Evolutionary conservation across 2,113 vertebrate genomes (phyloP).

Genomic region (Thinocorus orbignyianus): DNA sequence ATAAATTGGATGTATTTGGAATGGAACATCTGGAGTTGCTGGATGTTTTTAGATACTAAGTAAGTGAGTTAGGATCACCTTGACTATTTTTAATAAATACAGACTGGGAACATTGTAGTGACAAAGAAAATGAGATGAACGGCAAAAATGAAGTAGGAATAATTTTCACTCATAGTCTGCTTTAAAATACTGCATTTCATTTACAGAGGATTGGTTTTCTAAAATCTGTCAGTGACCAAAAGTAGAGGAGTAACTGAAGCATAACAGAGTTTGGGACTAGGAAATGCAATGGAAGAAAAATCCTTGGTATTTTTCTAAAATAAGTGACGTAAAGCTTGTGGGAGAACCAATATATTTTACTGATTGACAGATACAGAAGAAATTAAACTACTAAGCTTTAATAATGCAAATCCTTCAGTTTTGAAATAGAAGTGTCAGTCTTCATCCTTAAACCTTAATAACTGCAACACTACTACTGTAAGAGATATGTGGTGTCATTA

Average conservation of each 20-base stretch:
- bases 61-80: neutral
- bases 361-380: neutral
- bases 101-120: neutral
- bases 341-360: neutral
- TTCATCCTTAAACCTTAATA: constrained; percentile 5
- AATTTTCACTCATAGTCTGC: neutral
- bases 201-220: neutral
- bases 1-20: neutral
- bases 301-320: neutral
- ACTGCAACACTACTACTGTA: neutral
- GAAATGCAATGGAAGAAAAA: neutral
- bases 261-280: neutral
- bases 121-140: neutral
- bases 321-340: neutral
- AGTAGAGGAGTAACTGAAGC: neutral
- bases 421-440: neutral
- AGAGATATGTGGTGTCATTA: neutral
- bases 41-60: neutral
- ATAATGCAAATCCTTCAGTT: constrained; percentile 20
- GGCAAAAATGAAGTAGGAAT: neutral
- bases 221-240: neutral
- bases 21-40: constrained; percentile 15
- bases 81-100: constrained; percentile 7
- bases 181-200: neutral
- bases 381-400: constrained; percentile 6